Percentiles rank a stretch among this genome's conserved stretches.
phyloP scores from a whole-genome alignment of 2,797 vertebrate genomes.

The Hemitrygon akajei region DNA sequence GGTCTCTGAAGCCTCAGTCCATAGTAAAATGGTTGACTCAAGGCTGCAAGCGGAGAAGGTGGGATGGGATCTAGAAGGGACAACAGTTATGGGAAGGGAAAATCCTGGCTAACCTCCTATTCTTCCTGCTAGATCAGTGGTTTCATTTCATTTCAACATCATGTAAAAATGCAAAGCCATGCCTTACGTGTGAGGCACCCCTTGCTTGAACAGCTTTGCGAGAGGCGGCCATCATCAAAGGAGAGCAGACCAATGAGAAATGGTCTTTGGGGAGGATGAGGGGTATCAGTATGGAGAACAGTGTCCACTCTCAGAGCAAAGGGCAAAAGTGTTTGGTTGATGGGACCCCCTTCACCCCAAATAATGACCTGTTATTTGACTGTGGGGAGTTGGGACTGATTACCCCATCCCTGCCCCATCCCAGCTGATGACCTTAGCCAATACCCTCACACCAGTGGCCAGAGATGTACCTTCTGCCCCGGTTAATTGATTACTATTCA shows the following conservation, averaged over 20 bases:
- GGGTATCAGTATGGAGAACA: background rate
- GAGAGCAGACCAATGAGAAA: background rate
- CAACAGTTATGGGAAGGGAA: background rate
- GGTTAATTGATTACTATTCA: no score
- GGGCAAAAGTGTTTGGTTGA: no score
- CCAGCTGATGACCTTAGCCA: no score
- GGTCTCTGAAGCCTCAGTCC: background rate
- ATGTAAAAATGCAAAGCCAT: background rate
- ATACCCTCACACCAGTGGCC: no score
- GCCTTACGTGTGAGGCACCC: background rate
- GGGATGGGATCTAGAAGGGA: background rate
- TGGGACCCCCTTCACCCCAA: no score
- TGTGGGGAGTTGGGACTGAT: no score
- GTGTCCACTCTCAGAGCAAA: no score
- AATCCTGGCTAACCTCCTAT: background rate
- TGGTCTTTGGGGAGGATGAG: background rate
- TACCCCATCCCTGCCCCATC: no score
- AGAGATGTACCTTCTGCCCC: no score
- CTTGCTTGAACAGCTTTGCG: background rate
- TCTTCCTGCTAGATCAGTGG: background rate
- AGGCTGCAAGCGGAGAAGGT: background rate
- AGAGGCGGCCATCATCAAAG: no score
- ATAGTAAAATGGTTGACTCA: background rate
- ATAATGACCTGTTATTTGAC: no score
- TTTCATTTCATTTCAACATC: background rate